A percentile compares a stretch with the other conserved stretches of the same genome.
Conservation (phyloP, 2,888 invertebrate species). For the Machimus rusticus region DNA sequence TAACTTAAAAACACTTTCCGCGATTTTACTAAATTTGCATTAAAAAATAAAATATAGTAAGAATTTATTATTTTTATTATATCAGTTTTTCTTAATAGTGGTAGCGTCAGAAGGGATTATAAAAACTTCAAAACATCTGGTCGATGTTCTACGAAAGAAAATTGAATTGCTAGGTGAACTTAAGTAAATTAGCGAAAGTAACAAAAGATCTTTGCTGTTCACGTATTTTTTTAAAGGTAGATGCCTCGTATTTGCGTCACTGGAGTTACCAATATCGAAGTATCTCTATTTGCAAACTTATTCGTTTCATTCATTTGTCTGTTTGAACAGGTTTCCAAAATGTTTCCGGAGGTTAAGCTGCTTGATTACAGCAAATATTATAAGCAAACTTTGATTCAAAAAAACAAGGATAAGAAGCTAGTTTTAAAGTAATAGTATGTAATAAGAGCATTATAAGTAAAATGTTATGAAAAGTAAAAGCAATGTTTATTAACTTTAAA, state of each 20-base stretch:
- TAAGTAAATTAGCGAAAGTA: not conserved
- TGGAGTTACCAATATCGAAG: not conserved
- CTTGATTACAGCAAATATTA: too few relatives aligned
- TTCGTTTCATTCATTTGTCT: not conserved
- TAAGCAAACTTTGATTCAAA: too few relatives aligned
- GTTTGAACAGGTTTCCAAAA: not conserved
- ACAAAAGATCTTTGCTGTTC: not conserved
- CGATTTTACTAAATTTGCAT: too few relatives aligned
- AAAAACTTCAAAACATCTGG: not conserved
- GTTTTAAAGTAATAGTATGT: too few relatives aligned
- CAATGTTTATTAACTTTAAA: not conserved
- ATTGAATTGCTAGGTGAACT: not conserved
- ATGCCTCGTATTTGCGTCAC: not conserved
- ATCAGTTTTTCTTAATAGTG: not conserved
- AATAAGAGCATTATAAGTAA: too few relatives aligned
- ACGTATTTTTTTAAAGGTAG: not conserved
- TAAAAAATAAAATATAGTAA: too few relatives aligned
- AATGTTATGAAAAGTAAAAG: not conserved
- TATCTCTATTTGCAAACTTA: not conserved
- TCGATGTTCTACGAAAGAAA: not conserved
- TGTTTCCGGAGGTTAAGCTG: not conserved
- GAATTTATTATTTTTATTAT: not conserved
- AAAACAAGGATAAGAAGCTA: too few relatives aligned
- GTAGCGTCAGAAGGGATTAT: not conserved
- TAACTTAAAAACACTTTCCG: too few relatives aligned